A percentile compares a stretch with the other conserved stretches of the same genome.
Evolutionary conservation across 1,140 invertebrate genomes (phyloP).

Genomic region (Bombus difficillimus): DNA sequence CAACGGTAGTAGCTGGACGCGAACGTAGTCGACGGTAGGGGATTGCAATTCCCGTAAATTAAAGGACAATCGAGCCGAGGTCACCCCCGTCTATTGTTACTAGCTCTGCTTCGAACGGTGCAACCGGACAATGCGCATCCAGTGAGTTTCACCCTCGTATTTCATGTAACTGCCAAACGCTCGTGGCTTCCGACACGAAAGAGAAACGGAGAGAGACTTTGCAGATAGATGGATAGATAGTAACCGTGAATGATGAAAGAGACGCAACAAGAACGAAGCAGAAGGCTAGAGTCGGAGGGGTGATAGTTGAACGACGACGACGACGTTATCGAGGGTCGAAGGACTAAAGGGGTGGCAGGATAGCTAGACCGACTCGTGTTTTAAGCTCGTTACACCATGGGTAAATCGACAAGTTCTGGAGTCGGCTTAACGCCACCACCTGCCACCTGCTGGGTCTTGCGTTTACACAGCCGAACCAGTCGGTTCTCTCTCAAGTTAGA

Average conservation of each 20-base stretch:
- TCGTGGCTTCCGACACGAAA: conserved; percentile 72
- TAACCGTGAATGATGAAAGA: background rate
- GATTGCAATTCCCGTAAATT: conserved; percentile 78
- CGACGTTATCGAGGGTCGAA: background rate
- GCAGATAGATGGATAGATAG: conserved; percentile 2
- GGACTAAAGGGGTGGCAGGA: background rate
- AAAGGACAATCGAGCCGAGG: conserved; percentile 79
- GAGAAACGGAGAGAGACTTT: conserved; percentile 39
- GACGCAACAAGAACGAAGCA: background rate
- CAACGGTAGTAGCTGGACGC: conserved; percentile 33
- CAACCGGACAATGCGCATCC: conserved; percentile 74
- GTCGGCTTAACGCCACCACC: conserved; percentile 38
- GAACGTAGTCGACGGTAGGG: conserved; percentile 49
- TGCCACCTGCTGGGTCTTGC: conserved; percentile 52
- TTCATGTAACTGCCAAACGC: conserved; percentile 77
- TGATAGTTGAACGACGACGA: background rate
- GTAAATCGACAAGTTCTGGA: conserved; percentile 54
- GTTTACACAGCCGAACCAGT: conserved; percentile 53
- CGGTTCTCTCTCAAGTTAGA: conserved; percentile 39
- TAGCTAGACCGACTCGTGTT: conserved; percentile 7
- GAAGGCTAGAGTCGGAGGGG: background rate
- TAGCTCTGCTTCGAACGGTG: conserved; percentile 69
- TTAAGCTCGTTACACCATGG: conserved; percentile 59
- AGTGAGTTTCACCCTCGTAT: conserved; percentile 72
- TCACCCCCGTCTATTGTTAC: conserved; percentile 75